Evolutionary conservation across 1,140 invertebrate genomes (phyloP), one percentile per base, ranked within the genome.

Genomic region (Matsumurasca onukii): DNA sequence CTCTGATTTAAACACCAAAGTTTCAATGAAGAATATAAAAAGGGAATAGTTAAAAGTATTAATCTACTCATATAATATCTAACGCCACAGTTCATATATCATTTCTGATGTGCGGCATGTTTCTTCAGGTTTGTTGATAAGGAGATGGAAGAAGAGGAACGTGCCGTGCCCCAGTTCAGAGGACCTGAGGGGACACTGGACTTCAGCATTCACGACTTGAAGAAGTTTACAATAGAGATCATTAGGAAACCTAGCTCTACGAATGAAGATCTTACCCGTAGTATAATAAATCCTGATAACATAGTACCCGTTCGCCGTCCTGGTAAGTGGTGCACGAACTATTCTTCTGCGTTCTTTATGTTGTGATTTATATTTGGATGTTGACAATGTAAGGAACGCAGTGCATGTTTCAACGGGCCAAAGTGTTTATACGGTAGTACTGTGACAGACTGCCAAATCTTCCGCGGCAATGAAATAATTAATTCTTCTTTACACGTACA

Each of bases 171-270:
- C 5, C 31, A 65, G 62, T 65, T 65, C 31, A 39, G 62, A 45
- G 62, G 62, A 9, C 62, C 62, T 48, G 62, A 65, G 27, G 22
- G 12, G 9, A 17, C 61, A 12, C 15, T 63, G 1, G 61, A 31
- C 22, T 65, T 45, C 29, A 25, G 48, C 31, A 45, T 65, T 17
- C 45, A 48, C 22, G 62, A 65, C 9, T 17, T 65, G 34, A 65
- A 65, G 30, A 65, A 65, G 39, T 45, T 65, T 20, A 45, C 62
- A 24, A 45, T 65, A 45, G 62, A 65, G 17, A 65, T 65, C 9
- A 27, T 63, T 15, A 63, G 61, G 25, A 65, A 45, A 24, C 17
- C 24, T 3, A 22, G 1, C 15, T 20, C 34, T 2, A 45, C 25
- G 1, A 31, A 25, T 65, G 39, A 29, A 13, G 31, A 45, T 20